Conservation (phyloP, 2,888 invertebrate genomes). For the Thera obeliscata region DNA sequence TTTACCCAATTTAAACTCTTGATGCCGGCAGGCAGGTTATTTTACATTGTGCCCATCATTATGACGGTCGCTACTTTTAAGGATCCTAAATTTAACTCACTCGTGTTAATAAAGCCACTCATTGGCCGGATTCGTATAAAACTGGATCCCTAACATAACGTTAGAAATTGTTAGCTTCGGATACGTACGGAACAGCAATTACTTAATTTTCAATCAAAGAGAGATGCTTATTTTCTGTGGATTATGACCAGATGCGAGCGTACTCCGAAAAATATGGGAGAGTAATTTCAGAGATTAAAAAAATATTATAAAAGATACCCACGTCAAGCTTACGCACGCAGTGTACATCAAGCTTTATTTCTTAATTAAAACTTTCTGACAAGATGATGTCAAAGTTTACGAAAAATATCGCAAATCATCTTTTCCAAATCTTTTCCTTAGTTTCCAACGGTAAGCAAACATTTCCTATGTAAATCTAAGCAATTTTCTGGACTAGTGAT, state of each 20-base stretch:
- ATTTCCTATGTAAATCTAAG: slow-evolving; percentile 50
- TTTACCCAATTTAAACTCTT: too few species aligned
- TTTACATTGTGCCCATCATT: neutral
- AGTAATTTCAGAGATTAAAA: neutral
- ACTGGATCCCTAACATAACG: slow-evolving; percentile 12
- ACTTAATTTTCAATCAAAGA: slow-evolving; percentile 20
- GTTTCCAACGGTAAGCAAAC: slow-evolving; percentile 34
- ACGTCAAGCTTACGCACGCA: neutral
- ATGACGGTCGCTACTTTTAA: neutral
- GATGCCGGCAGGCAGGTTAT: too few species aligned
- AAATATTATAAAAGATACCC: neutral
- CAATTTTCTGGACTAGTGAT: slow-evolving; percentile 44
- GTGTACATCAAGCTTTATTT: neutral
- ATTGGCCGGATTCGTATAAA: slow-evolving; percentile 11
- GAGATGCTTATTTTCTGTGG: too few species aligned
- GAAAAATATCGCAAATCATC: slow-evolving; percentile 8
- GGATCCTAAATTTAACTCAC: neutral
- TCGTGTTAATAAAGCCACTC: neutral
- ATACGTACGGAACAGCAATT: slow-evolving; percentile 20
- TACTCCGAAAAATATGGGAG: too few species aligned
- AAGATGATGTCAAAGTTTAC: slow-evolving; percentile 19
- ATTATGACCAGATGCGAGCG: too few species aligned
- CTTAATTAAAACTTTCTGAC: slow-evolving; percentile 15
- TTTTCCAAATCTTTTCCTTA: too few species aligned
- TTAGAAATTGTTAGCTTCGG: slow-evolving; percentile 18